Base-by-base conservation (phyloP, 1,140 invertebrate species). In the Nomia melanderi region DNA sequence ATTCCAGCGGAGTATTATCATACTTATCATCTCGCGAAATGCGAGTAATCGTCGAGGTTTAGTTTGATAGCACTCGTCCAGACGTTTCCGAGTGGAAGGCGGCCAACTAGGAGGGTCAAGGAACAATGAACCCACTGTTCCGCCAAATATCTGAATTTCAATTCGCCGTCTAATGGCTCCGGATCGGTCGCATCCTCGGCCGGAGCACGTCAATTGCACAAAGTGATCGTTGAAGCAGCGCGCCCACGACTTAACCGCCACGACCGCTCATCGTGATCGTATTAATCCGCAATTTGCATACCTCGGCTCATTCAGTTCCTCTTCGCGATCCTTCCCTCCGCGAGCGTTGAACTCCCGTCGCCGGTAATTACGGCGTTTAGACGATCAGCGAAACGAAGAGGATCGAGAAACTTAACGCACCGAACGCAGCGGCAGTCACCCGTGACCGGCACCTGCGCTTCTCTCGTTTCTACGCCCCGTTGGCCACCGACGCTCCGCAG, bases 271-370 rank as follows among this genome's bases (percentile, higher is more conserved):
- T 12, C 44, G 23, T 29, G 59, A 57, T 44, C 63, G n/a, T 33
- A 66, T 75, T 75, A 75, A 75, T 75, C 72, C 41, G 50, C 53
- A 57, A 75, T 75, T 75, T 75, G 63, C 72, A 67, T 75, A 75
- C 63, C 71, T 56, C 25, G 62, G 9, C 39, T 53, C 29, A 33
- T 75, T 67, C 47, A 56, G 47, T 74, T 57, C 60, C 59, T 31
- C 41, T 44, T 17, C 41, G 41, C 5, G 41, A 36, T 39, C 23
- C 53, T 23, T 36, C 29, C n/a, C 33, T 74, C 36, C 20, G 5
- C 1, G 36, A 59, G 4, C 71, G 33, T 64, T 63, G 23, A 65
- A 74, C 60, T 1, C 7, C 12, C 17, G 31, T 25, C 9, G 17
- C 1, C 25, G 27, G 17, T 27, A 65, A 50, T 50, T 50, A 50